A percentile compares a stretch with the other conserved stretches of the same genome.
These are phyloP conservation scores for Scelioninae gen. 1 DNA, from an alignment of 2,888 invertebrate genomes.

Conservation along the genomic window DNA sequence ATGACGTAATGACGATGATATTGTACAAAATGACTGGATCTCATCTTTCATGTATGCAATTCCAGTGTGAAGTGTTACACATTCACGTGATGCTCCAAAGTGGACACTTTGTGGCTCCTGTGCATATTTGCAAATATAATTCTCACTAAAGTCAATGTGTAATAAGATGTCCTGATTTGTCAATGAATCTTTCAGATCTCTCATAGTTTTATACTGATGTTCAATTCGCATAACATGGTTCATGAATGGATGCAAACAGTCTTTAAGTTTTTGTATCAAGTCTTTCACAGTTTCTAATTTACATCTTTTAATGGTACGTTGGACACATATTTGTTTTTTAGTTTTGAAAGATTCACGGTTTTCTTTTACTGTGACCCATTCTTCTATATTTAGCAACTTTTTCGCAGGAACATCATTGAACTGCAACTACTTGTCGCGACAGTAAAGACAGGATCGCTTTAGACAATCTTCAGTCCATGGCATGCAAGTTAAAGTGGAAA, in stretches of 20 bases:
- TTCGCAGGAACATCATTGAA: conserved; percentile 13
- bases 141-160: conserved; percentile 30
- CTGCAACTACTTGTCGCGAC: conserved; percentile 26
- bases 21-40: conserved; percentile 21
- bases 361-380: conserved; percentile 47
- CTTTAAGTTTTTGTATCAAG: conserved; percentile 22
- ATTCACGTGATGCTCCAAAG: conserved; percentile 40
- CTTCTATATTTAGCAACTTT: conserved; percentile 13
- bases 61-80: conserved; percentile 30
- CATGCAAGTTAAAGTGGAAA: conserved; percentile 20
- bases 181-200: conserved; percentile 33
- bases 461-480: conserved; percentile 46
- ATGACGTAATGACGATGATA: conserved; percentile 22
- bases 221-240: conserved; percentile 33
- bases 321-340: conserved; percentile 47
- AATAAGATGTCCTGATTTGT: conserved; percentile 32
- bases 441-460: conserved; percentile 25
- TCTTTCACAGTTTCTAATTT: conserved; percentile 15
- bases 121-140: conserved; percentile 51
- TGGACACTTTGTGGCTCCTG: conserved; percentile 38
- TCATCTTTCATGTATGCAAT: conserved; percentile 29
- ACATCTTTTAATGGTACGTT: conserved; percentile 27
- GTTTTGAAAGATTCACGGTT: conserved; percentile 45
- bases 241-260: conserved; percentile 23
- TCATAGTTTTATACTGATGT: conserved; percentile 36